Evolutionary conservation across 2,888 invertebrate species (phyloP).

Genomic region (Bellardia pandia): DNA sequence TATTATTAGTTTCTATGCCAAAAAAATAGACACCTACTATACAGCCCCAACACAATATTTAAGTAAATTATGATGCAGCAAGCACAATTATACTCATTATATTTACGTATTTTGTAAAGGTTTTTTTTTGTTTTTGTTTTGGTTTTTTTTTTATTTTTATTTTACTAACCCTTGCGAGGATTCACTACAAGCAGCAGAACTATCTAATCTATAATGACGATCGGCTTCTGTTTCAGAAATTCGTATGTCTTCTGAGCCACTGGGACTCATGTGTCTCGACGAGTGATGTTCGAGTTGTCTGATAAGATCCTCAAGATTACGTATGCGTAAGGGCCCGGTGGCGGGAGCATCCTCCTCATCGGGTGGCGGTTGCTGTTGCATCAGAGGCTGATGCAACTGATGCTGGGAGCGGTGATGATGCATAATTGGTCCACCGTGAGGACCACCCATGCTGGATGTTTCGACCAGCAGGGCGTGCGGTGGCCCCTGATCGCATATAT

Average conservation of each 20-base stretch:
- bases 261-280: constrained; percentile 94
- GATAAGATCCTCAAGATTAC: constrained; percentile 95
- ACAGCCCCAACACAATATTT: constrained; percentile 74
- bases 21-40: constrained; percentile 77
- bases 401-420: constrained; percentile 82
- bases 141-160: constrained; percentile 41
- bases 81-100: constrained; percentile 71
- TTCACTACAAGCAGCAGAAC: constrained; percentile 89
- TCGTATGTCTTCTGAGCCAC: constrained; percentile 94
- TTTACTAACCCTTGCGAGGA: constrained; percentile 88
- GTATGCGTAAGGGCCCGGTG: constrained; percentile 93
- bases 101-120: too few relatives aligned
- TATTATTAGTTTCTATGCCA: constrained; percentile 71
- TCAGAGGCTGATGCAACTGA: constrained; percentile 85
- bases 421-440: constrained; percentile 83
- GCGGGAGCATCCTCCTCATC: constrained; percentile 90
- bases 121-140: constrained; percentile 30
- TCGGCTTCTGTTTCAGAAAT: constrained; percentile 95
- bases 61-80: constrained; percentile 71
- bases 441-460: constrained; percentile 80
- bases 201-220: constrained; percentile 93
- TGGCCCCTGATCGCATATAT: constrained; percentile 89
- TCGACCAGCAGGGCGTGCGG: constrained; percentile 86
- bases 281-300: constrained; percentile 95
- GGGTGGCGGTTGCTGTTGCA: constrained; percentile 84